Percentiles rank a stretch among this genome's conserved stretches.
phyloP scores from a whole-genome alignment of 2,797 vertebrate species.

The Scarus forsteni region DNA sequence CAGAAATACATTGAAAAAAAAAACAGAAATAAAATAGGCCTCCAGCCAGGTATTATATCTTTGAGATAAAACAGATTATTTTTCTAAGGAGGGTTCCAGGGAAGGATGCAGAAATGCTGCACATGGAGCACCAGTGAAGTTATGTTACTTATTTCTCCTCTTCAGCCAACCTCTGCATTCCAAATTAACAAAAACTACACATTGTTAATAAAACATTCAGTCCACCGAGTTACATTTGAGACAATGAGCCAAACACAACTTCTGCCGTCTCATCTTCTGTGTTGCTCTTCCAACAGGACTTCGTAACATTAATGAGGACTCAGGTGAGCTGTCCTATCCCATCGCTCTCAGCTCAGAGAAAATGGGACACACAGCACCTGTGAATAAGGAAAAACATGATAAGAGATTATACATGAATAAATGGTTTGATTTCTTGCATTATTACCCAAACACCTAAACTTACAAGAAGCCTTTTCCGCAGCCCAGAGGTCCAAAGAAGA shows the following conservation, averaged over 20 bases:
- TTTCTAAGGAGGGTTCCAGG: too few relatives aligned
- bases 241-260: constrained; percentile 21
- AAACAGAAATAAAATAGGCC: too few relatives aligned
- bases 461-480: constrained; percentile 84
- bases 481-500: constrained; percentile 86
- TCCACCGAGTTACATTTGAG: constrained; percentile 23
- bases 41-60: too few relatives aligned
- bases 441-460: constrained; percentile 47
- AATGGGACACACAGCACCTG: constrained; percentile 87
- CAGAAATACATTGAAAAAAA: too few relatives aligned
- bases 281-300: background rate
- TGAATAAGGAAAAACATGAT: constrained; percentile 19
- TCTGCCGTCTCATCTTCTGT: constrained; percentile 25
- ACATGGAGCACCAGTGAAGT: background rate
- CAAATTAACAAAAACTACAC: constrained; percentile 12
- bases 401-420: background rate
- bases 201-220: constrained; percentile 23
- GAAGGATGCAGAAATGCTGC: too few relatives aligned
- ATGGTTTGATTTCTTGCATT: background rate
- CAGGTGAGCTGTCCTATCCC: constrained; percentile 9
- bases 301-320: constrained; percentile 4
- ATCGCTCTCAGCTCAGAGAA: constrained; percentile 66
- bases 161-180: constrained; percentile 4
- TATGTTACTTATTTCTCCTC: constrained; percentile 21
- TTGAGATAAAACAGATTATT: too few relatives aligned